These are phyloP conservation scores for Hypselothyrea guttata DNA, from an alignment of 2,888 invertebrate genomes.

Conservation along the genomic window DNA sequence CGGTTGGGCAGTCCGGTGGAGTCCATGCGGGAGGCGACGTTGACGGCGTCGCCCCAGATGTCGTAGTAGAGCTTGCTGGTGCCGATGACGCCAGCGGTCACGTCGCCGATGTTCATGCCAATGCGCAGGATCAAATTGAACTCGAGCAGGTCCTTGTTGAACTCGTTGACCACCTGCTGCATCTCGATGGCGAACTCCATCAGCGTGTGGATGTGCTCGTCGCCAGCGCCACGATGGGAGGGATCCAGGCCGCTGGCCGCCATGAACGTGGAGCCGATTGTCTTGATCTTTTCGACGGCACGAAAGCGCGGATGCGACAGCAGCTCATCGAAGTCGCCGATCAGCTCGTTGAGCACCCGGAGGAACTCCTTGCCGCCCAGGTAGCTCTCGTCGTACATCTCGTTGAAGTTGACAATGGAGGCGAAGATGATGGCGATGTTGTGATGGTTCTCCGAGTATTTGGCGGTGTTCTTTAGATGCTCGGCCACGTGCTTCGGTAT, in stretches of 20 bases:
- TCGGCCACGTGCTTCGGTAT: constrained; percentile 98
- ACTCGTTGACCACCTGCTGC: constrained; percentile 93
- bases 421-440: constrained; percentile 97
- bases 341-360: constrained; percentile 96
- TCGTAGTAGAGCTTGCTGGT: constrained; percentile 98
- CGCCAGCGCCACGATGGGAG: constrained; percentile 86
- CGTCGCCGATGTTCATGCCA: constrained; percentile 96
- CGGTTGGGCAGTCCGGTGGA: constrained; percentile 94
- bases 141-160: constrained; percentile 94
- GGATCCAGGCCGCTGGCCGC: constrained; percentile 97
- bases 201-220: constrained; percentile 90
- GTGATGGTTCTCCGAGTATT: constrained; percentile 97
- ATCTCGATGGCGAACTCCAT: constrained; percentile 97
- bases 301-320: constrained; percentile 91
- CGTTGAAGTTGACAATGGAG: constrained; percentile 97
- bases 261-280: constrained; percentile 98
- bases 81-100: constrained; percentile 98
- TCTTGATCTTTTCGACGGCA: constrained; percentile 98
- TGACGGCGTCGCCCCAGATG: constrained; percentile 99
- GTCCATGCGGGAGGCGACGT: constrained; percentile 98
- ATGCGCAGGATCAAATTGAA: constrained; percentile 93
- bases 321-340: constrained; percentile 97
- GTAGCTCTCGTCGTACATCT: constrained; percentile 98
- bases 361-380: constrained; percentile 97
- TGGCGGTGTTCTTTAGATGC: constrained; percentile 94